Base-by-base conservation (phyloP, 2,888 invertebrate genomes). In the Keiferia lycopersicella region DNA sequence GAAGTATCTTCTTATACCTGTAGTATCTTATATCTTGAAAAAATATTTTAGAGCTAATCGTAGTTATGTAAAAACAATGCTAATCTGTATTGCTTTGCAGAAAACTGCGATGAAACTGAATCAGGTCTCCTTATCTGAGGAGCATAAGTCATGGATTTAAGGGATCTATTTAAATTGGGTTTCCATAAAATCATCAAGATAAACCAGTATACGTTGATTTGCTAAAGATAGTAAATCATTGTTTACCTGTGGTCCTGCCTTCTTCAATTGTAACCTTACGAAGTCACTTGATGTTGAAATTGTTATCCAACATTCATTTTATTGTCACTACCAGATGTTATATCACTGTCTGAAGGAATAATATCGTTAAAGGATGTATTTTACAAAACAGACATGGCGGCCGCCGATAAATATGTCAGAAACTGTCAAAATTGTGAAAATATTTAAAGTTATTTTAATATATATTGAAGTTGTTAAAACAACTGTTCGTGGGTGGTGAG, bases 371-470 rank as follows among this genome's bases (percentile, higher is more conserved):
- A 58, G 58, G 39, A 58, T 39, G 26, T 39, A 11, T 20, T 58
- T 58, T 58, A 58, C 60, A 45, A 57, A 45, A 63, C 30, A 45
- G 16, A n/a, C 10, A 18, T 45, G 60, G 14, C 60, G 22, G 34
- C 12, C 48, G 48, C 30, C 26, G 57, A 63, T 34, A 60, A 56
- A 63, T 57, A 57, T 58, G 58, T 26, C 26, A 26, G 26, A 6
- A 26, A 26, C 26, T 26, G 26, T 56, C 57, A 38, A 50, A 64
- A 64, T 38, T 50, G 30, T 58, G 50, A 64, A 59, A 57, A 45
- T 50, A 64, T 64, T 64, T 59, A 63, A 57, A 63, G 20, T 50
- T 64, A 26, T 64, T 51, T 64, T 59, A 64, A 64, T 59, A n/a
- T 64, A 64, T 50, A 48, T 64, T 34, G n/a, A 58, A 22, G 57